Evolutionary conservation across 2,113 vertebrate genomes (phyloP), one percentile per base, ranked within the genome.

Genomic region (Circaetus cinerascens): DNA sequence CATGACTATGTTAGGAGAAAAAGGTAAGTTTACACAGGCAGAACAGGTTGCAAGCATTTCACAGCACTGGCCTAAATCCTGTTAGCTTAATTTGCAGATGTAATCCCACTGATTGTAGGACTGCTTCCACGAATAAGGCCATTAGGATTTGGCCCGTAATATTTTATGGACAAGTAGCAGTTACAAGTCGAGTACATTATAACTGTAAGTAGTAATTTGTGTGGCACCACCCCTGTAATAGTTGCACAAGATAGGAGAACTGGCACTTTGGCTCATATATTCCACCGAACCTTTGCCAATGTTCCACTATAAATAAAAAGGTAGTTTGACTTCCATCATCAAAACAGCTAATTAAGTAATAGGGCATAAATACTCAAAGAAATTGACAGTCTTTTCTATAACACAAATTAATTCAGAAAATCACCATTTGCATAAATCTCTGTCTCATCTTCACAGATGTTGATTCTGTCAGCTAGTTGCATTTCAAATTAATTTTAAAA

Each of bases 401-500:
- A 97, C 90, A 93, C 62, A 62, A 86, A 98, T 98, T 98, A 98
- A 98, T 98, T 97, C 95, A 96, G 96, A 98, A 97, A 67, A 85
- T 76, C 85, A 77, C 66, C 53, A 98, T 98, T 98, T 98, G 96
- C 98, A 98, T 98, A 98, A 97, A 98, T 98, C 94, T 98, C 82
- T 95, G 97, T 95, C 97, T 97, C 94, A 81, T 98, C 97, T 98
- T 97, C 97, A 97, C 98, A 98, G 97, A 97, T 98, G 97, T 98
- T 98, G 97, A 97, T 97, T 98, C 97, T 98, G 97, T 98, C 98
- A 98, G 93, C 95, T 97, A 97, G 96, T 95, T 98, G 97, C 97
- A 94, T 98, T 98, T 98, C 96, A 97, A 98, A 98, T 98, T 97
- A 91, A 97, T 98, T 98, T 98, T 97, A 98, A 97, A 98, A 97